Evolutionary conservation across 2,888 invertebrate species (phyloP).

Genomic region (Dasypogon diadema): DNA sequence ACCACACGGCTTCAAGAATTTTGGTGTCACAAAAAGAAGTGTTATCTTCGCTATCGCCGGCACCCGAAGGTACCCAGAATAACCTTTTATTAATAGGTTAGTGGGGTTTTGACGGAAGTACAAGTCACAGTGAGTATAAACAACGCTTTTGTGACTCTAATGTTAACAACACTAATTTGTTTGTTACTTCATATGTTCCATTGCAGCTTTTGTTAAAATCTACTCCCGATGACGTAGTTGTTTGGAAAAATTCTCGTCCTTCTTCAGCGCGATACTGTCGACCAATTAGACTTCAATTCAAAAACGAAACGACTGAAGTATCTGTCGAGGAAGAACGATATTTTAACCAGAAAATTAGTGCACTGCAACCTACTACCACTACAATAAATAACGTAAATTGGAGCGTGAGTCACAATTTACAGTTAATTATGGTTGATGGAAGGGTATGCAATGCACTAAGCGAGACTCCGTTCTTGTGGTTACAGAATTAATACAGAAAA

Average conservation of each 20-base stretch:
- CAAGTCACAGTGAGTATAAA: neutral
- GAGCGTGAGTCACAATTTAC: neutral
- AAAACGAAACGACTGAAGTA: neutral
- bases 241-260: neutral
- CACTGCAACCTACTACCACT: neutral
- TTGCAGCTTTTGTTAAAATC: neutral
- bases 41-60: neutral
- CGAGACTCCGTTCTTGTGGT: too few relatives aligned
- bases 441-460: conserved; percentile 5
- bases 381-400: neutral
- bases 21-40: neutral
- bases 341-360: neutral
- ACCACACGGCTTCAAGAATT: neutral
- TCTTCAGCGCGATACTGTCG: neutral
- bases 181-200: neutral
- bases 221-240: neutral
- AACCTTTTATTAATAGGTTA: neutral
- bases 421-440: neutral
- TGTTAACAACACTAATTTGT: neutral
- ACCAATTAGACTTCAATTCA: neutral
- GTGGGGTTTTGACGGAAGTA: neutral
- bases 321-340: neutral
- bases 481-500: neutral
- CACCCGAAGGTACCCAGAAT: neutral
- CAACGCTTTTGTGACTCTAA: neutral